Conservation (phyloP, 2,113 vertebrate genomes). For the Hepsetus odoe region DNA sequence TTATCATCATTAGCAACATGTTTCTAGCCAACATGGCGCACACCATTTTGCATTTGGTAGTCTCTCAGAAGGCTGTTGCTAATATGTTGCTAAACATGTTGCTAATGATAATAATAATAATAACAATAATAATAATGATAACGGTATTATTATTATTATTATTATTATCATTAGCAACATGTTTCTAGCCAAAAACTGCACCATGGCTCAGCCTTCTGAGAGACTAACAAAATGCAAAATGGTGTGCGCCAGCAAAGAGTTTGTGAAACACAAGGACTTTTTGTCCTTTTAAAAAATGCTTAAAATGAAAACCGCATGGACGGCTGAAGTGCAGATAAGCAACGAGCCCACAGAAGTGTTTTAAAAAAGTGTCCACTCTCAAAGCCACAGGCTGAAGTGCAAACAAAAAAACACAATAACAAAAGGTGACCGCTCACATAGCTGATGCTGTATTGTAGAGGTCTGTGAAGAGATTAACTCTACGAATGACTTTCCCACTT, state of each 20-base stretch:
- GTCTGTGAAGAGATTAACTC: not conserved
- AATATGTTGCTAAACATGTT: too few relatives aligned
- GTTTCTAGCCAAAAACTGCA: not conserved
- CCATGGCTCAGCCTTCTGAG: not conserved
- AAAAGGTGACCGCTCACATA: not conserved
- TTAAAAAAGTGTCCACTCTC: not conserved
- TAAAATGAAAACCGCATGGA: not conserved
- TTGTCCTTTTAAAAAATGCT: not conserved
- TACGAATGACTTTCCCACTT: not conserved
- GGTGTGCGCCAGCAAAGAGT: not conserved
- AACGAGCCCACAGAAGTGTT: not conserved
- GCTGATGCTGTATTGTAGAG: not conserved
- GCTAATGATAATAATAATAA: too few relatives aligned
- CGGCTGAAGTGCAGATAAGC: not conserved
- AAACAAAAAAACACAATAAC: not conserved
- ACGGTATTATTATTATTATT: too few relatives aligned
- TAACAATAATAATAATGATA: too few relatives aligned
- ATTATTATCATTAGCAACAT: too few relatives aligned
- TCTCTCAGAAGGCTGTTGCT: too few relatives aligned
- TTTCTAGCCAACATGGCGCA: not conserved
- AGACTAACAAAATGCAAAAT: not conserved
- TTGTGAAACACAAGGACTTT: constrained; percentile 1
- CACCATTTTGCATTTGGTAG: too few relatives aligned
- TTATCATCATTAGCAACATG: too few relatives aligned
- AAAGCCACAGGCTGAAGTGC: not conserved